phyloP scores from a whole-genome alignment of 2,888 invertebrate species.

The Morpho helenor region DNA sequence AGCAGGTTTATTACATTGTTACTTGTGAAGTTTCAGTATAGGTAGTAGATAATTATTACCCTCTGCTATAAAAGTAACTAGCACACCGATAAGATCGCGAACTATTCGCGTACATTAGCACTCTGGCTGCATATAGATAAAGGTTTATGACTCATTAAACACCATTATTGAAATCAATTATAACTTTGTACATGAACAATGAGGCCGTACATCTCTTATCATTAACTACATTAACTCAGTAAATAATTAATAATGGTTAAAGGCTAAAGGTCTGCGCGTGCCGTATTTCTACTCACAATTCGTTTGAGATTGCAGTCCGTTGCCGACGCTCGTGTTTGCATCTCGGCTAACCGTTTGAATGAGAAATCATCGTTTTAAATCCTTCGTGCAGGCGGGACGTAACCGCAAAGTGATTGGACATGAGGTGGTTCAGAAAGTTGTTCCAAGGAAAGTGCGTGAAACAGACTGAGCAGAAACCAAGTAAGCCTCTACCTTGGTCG shows the following conservation, averaged over 20 bases:
- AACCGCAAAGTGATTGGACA: constrained; percentile 80
- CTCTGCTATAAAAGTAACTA: constrained; percentile 10
- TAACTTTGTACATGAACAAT: constrained; percentile 54
- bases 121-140: constrained; percentile 34
- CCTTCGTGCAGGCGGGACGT: constrained; percentile 81
- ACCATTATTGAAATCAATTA: constrained; percentile 56
- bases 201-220: constrained; percentile 58
- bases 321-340: constrained; percentile 34
- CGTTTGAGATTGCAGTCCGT: constrained; percentile 41
- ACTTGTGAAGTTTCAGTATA: constrained; percentile 10
- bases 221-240: constrained; percentile 51
- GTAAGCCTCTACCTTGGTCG: constrained; percentile 31
- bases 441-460: constrained; percentile 77
- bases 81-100: constrained; percentile 12
- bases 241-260: constrained; percentile 66
- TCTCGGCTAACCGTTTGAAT: constrained; percentile 57
- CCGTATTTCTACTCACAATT: constrained; percentile 44
- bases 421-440: constrained; percentile 84
- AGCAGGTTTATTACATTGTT: constrained; percentile 15
- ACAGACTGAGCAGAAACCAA: constrained; percentile 39
- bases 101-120: constrained; percentile 5
- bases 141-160: constrained; percentile 37
- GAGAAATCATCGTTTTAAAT: constrained; percentile 81
- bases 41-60: constrained; percentile 7
- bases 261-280: constrained; percentile 74